These are phyloP conservation scores for Pseudococcus viburni DNA, from an alignment of 2,888 invertebrate genomes.

Conservation along the genomic window DNA sequence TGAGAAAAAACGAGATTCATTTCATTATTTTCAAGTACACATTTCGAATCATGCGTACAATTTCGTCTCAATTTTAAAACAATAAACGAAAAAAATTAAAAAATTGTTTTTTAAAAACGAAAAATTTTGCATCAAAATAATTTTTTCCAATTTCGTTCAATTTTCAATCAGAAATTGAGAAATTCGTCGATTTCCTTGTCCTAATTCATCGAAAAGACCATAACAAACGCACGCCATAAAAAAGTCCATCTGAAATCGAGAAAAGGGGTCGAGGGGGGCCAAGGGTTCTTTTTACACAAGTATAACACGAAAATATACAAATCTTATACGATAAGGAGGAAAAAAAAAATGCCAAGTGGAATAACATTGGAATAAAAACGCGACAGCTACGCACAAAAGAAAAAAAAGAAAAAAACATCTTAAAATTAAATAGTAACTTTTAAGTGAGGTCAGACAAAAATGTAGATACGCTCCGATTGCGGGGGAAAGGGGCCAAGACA, in stretches of 20 bases:
- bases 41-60: neutral
- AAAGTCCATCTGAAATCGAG: neutral
- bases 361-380: conserved; percentile 56
- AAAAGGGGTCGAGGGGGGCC: neutral
- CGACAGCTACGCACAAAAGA: conserved; percentile 38
- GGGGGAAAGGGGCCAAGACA: neutral
- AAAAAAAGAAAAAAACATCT: neutral
- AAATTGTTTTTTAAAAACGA: no score
- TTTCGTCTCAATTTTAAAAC: no score
- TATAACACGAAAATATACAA: conserved; percentile 48
- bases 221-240: neutral
- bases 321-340: conserved; percentile 28
- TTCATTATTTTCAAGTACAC: neutral
- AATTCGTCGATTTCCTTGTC: neutral
- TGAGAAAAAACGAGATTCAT: no score
- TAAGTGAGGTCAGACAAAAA: conserved; percentile 50
- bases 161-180: neutral
- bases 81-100: no score
- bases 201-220: neutral
- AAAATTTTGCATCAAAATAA: no score
- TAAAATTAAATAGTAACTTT: conserved; percentile 55
- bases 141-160: neutral
- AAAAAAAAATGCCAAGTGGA: conserved; percentile 55
- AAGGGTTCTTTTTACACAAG: neutral
- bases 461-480: neutral